Percentiles rank a stretch among this genome's conserved stretches.
Conservation (phyloP, 1,140 invertebrate genomes). For the Drosophila elegans region DNA sequence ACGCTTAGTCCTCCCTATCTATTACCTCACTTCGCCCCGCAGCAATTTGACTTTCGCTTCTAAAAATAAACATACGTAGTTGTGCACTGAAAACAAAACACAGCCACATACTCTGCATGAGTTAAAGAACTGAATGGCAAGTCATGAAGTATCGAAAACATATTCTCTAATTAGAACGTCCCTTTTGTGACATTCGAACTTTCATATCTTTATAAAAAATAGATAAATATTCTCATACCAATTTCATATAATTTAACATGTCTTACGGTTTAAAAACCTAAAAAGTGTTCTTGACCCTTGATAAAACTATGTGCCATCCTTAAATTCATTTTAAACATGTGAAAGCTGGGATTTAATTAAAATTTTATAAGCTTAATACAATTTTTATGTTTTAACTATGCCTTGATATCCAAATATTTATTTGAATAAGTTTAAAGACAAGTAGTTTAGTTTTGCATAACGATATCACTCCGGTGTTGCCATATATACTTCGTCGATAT, state of each 20-base stretch:
- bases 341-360: too few species aligned
- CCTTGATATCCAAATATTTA: too few species aligned
- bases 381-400: too few species aligned
- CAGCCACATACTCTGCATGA: not conserved
- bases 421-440: too few species aligned
- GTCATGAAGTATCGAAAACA: not conserved
- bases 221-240: slow-evolving; percentile 1
- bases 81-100: slow-evolving; percentile 4
- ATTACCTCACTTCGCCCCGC: slow-evolving; percentile 2
- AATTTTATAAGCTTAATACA: too few species aligned
- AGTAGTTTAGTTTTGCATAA: too few species aligned
- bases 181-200: not conserved
- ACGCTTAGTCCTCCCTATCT: slow-evolving; percentile 20
- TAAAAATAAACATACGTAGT: slow-evolving; percentile 64
- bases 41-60: slow-evolving; percentile 37
- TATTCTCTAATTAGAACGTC: not conserved
- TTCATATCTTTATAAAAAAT: slow-evolving; percentile 2
- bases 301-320: too few species aligned
- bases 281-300: too few species aligned
- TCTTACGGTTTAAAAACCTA: too few species aligned
- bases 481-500: too few species aligned
- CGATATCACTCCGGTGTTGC: too few species aligned
- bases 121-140: not conserved
- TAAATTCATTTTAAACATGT: too few species aligned
- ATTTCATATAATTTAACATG: slow-evolving; percentile 1